Evolutionary conservation across 2,113 vertebrate genomes (phyloP), one percentile per base, ranked within the genome.

Genomic region (Corythaeola cristata): DNA sequence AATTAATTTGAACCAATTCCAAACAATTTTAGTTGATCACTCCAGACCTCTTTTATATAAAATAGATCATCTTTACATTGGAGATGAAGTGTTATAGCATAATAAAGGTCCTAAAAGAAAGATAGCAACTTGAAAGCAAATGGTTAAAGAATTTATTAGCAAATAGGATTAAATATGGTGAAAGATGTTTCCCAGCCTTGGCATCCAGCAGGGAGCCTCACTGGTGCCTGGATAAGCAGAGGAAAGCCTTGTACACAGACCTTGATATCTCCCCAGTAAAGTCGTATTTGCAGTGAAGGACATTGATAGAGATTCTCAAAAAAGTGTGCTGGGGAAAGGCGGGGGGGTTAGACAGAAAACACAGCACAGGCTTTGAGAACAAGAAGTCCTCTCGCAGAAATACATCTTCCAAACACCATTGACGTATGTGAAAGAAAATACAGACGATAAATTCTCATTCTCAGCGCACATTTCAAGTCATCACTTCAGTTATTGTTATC

Each of bases 171-270:
- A 63, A 94, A 88, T 47, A 80, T 5, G 39, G 52, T 89, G 76
- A 83, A 94, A 95, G 62, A 88, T 50, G 37, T 92, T 95, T 97
- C 85, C 92, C 95, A 97, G 97, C 97, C 97, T 98, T 97, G 96
- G 95, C 95, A 96, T n/a, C 67, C 64, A 84, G 73, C 49, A 96
- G 66, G 4, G 85, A 97, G 92, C 92, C 92, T 93, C 79, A 12
- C 86, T 97, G 85, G 77, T 90, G 93, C 72, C 73, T 88, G 81
- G 91, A 97, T 97, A 97, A 96, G 97, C 92, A 93, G 95, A 97
- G 93, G 97, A 98, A 98, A 98, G 97, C 99, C 98, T 99, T 99
- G 98, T 97, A 97, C 95, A 67, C 93, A 98, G 98, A 98, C 98
- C 99, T 99, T 99, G 99, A 98, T 97, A 95, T 95, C 97, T 95